Percentiles rank a stretch among this genome's conserved stretches.
phyloP scores from a whole-genome alignment of 2,888 invertebrate species.

The Steromphala cineraria region DNA sequence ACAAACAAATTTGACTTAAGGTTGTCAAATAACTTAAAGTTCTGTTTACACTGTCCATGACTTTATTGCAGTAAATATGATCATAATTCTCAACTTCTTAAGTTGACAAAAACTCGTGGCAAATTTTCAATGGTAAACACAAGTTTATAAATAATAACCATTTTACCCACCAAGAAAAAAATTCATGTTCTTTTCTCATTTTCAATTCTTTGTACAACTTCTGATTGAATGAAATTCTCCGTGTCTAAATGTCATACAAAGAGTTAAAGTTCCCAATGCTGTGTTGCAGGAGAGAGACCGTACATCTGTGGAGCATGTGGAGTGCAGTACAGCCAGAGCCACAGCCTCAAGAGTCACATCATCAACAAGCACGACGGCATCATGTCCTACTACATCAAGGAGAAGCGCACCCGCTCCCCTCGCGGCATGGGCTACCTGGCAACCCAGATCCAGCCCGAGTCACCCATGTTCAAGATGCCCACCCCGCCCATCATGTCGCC shows the following conservation, averaged over 20 bases:
- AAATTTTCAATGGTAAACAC: no score
- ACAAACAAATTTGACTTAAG: no score
- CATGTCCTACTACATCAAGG: slow-evolving; percentile 75
- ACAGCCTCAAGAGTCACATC: slow-evolving; percentile 75
- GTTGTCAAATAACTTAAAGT: no score
- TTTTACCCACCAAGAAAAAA: no score
- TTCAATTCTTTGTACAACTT: background rate
- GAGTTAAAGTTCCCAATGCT: slow-evolving; percentile 8
- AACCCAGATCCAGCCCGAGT: slow-evolving; percentile 57
- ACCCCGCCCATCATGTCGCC: slow-evolving; percentile 55
- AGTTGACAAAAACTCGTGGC: no score
- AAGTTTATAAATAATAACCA: no score
- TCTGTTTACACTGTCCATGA: no score
- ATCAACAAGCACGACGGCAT: slow-evolving; percentile 74
- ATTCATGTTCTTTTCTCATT: no score
- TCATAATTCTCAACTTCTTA: no score
- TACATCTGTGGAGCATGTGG: slow-evolving; percentile 75
- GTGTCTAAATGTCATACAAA: background rate
- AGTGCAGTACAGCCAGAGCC: slow-evolving; percentile 75
- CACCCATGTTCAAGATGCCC: slow-evolving; percentile 58
- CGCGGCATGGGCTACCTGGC: slow-evolving; percentile 67
- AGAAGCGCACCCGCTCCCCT: slow-evolving; percentile 70
- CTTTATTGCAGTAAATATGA: no score
- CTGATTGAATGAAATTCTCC: background rate
- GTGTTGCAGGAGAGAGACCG: slow-evolving; percentile 69